Evolutionary conservation across 2,113 vertebrate genomes (phyloP).

Genomic region (Vanacampus margaritifer): DNA sequence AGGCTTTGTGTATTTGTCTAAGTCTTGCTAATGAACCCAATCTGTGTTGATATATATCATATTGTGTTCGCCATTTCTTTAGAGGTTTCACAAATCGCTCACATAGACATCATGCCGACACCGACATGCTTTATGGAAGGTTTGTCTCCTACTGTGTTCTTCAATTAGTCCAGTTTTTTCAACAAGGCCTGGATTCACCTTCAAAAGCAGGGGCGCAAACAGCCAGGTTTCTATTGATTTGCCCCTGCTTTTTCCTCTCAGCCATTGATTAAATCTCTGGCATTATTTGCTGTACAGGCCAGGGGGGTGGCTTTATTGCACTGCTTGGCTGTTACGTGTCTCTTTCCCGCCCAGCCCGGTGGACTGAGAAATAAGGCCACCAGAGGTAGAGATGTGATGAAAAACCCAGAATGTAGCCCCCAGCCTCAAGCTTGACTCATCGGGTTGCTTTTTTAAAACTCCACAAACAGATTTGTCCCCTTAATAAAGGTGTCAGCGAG

Average conservation of each 20-base stretch:
- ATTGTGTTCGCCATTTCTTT: slow-evolving; percentile 42
- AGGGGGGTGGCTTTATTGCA: slow-evolving; percentile 55
- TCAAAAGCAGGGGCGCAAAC: slow-evolving; percentile 62
- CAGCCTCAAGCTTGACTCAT: background rate
- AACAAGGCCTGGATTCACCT: slow-evolving; percentile 60
- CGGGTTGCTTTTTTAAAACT: slow-evolving; percentile 20
- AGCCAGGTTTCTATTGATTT: slow-evolving; percentile 68
- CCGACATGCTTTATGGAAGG: slow-evolving; percentile 51
- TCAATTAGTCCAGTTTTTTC: slow-evolving; percentile 74
- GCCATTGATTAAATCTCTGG: slow-evolving; percentile 70
- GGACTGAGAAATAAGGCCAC: slow-evolving; percentile 48
- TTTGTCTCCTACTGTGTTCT: slow-evolving; percentile 61
- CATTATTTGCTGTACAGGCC: slow-evolving; percentile 64
- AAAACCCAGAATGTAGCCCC: slow-evolving; percentile 37
- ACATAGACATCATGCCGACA: slow-evolving; percentile 55
- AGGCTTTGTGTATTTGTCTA: background rate
- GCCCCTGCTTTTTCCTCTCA: slow-evolving; percentile 58
- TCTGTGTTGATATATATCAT: slow-evolving; percentile 24
- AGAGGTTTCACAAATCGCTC: slow-evolving; percentile 54
- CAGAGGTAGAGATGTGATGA: slow-evolving; percentile 51
- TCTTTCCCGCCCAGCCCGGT: slow-evolving; percentile 29
- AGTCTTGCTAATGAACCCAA: background rate
- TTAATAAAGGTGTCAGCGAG: slow-evolving; percentile 64
- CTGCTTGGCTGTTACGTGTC: slow-evolving; percentile 55
- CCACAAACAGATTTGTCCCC: slow-evolving; percentile 47